Percentiles rank a stretch among this genome's conserved stretches.
Conservation (phyloP, 2,888 invertebrate species). For the Dioctria linearis region DNA sequence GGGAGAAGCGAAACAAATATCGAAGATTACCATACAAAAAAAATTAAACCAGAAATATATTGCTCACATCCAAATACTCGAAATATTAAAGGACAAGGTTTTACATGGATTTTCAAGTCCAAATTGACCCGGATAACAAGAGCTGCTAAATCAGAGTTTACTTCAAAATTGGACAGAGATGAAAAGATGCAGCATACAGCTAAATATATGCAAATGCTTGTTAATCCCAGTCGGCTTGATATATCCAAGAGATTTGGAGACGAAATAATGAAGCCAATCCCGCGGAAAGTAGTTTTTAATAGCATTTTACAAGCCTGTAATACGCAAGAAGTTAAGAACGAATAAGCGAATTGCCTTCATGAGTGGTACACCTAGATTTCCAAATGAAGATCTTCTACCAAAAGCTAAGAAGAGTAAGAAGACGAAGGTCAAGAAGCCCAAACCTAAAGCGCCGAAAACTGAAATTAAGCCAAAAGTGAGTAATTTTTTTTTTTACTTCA, state of each 20-base stretch:
- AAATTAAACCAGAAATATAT: conserved; percentile 18
- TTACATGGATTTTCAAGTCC: conserved; percentile 61
- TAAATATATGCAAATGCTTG: conserved; percentile 55
- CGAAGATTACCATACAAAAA: conserved; percentile 19
- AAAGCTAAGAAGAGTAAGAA: neutral
- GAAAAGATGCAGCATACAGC: conserved; percentile 43
- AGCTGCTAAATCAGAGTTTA: neutral
- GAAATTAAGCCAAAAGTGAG: too few relatives aligned
- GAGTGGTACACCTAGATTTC: conserved; percentile 50
- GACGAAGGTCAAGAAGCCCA: neutral
- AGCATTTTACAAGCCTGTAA: conserved; percentile 37
- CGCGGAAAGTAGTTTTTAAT: conserved; percentile 45
- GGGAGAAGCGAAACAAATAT: neutral
- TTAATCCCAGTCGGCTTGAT: conserved; percentile 17
- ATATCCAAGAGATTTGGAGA: neutral
- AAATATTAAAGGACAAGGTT: conserved; percentile 61
- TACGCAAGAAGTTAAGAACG: conserved; percentile 44
- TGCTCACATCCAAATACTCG: conserved; percentile 47
- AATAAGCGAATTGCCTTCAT: conserved; percentile 54
- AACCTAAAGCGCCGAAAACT: neutral
- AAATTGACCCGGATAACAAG: conserved; percentile 46
- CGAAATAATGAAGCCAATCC: conserved; percentile 1
- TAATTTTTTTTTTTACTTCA: too few relatives aligned
- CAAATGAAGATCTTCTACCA: conserved; percentile 1
- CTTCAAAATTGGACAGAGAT: conserved; percentile 18